Percentiles rank a stretch among this genome's conserved stretches.
Conservation (phyloP, 2,113 vertebrate species). For the Odocoileus hemionus region DNA sequence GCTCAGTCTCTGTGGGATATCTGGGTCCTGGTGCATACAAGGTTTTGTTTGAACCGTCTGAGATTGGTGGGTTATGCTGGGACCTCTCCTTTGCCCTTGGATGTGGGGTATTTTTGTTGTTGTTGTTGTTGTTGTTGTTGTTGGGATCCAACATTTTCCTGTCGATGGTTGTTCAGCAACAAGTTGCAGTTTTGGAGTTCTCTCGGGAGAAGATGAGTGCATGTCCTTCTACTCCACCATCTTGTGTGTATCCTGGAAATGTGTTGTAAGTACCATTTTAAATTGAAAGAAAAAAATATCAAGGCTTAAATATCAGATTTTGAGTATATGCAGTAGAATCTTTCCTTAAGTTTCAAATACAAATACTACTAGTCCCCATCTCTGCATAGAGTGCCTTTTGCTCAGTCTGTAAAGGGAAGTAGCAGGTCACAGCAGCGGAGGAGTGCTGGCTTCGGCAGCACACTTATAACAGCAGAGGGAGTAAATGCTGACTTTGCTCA, state of each 20-base stretch:
- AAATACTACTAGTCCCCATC: not conserved
- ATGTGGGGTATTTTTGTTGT: not conserved
- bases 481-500: not conserved
- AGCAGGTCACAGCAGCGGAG: slow-evolving; percentile 1
- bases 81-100: not conserved
- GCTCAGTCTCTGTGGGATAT: not conserved
- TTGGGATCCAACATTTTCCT: not conserved
- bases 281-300: not conserved
- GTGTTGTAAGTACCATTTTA: slow-evolving; percentile 13
- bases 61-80: not conserved
- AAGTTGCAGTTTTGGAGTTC: not conserved
- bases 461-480: not conserved
- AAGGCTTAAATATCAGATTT: slow-evolving; percentile 1
- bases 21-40: not conserved
- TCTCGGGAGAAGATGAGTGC: not conserved
- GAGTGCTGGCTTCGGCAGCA: not conserved
- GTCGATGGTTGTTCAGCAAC: not conserved
- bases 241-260: not conserved
- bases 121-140: not conserved
- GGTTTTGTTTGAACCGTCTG: not conserved
- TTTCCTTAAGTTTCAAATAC: slow-evolving; percentile 8
- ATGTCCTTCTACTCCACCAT: not conserved
- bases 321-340: not conserved
- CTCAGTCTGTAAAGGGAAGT: not conserved
- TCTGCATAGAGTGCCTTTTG: not conserved